These are phyloP conservation scores for Centropus unirufus DNA, from an alignment of 2,113 vertebrate species.

Conservation along the genomic window DNA sequence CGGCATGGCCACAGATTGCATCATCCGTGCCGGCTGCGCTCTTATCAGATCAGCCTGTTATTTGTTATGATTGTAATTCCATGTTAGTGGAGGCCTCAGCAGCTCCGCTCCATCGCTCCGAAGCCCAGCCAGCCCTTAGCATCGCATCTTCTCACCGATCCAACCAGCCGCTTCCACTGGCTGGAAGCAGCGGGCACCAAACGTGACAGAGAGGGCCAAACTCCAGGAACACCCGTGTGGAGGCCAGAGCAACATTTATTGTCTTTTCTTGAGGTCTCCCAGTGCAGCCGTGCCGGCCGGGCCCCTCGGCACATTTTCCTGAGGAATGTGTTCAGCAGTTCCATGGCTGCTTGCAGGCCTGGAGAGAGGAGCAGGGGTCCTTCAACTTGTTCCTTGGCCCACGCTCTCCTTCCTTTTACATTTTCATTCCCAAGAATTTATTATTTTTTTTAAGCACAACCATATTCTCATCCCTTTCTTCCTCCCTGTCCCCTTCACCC, in stretches of 20 bases:
- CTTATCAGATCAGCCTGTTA: neutral
- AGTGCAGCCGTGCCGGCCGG: neutral
- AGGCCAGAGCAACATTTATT: neutral
- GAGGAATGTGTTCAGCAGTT: neutral
- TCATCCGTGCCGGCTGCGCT: neutral
- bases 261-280: neutral
- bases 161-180: neutral
- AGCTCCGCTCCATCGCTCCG: neutral
- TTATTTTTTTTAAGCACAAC: neutral
- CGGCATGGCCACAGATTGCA: neutral
- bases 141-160: neutral
- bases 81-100: neutral
- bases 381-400: neutral
- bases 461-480: neutral
- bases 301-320: rapidly evolving
- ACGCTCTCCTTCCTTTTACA: neutral
- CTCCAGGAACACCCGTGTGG: neutral
- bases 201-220: neutral
- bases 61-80: neutral
- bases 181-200: neutral
- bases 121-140: neutral
- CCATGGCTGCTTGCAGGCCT: rapidly evolving
- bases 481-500: neutral
- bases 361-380: neutral
- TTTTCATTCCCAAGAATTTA: neutral